phyloP scores from a whole-genome alignment of 2,113 vertebrate genomes.

The Petroica traversi region DNA sequence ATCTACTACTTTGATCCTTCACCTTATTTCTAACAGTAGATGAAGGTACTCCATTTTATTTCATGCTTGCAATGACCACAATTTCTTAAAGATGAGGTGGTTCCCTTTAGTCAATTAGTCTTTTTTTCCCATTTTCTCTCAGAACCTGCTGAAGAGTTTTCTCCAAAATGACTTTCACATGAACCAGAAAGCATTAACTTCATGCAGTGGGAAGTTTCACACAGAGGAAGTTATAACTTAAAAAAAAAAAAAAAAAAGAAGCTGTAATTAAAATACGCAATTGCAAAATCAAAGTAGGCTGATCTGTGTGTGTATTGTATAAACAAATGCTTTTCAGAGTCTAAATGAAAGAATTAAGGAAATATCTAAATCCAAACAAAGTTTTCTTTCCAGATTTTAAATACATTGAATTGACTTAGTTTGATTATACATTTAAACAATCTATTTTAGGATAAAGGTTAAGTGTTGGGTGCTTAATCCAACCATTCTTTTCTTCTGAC shows the following conservation, averaged over 20 bases:
- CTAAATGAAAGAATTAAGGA: neutral
- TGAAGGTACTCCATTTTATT: slow-evolving; percentile 16
- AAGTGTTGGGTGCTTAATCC: neutral
- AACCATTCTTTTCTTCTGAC: neutral
- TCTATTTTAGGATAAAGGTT: neutral
- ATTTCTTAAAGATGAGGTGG: slow-evolving; percentile 2
- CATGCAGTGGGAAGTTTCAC: neutral
- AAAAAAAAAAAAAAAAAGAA: neutral
- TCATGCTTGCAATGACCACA: neutral
- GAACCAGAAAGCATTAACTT: neutral
- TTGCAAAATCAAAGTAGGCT: slow-evolving; percentile 12
- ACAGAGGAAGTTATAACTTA: neutral
- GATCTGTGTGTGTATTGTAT: neutral
- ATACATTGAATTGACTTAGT: neutral
- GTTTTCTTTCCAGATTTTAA: neutral
- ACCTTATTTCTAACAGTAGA: neutral
- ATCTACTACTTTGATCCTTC: neutral
- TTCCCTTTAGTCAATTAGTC: neutral
- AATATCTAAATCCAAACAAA: slow-evolving; percentile 9
- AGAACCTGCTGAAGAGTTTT: neutral
- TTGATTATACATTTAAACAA: neutral
- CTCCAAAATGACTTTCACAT: neutral
- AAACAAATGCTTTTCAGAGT: neutral
- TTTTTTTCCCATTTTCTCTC: neutral
- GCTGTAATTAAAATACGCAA: neutral